These are phyloP conservation scores for Cnemophilus loriae DNA, from an alignment of 2,113 vertebrate genomes.

Conservation along the genomic window DNA sequence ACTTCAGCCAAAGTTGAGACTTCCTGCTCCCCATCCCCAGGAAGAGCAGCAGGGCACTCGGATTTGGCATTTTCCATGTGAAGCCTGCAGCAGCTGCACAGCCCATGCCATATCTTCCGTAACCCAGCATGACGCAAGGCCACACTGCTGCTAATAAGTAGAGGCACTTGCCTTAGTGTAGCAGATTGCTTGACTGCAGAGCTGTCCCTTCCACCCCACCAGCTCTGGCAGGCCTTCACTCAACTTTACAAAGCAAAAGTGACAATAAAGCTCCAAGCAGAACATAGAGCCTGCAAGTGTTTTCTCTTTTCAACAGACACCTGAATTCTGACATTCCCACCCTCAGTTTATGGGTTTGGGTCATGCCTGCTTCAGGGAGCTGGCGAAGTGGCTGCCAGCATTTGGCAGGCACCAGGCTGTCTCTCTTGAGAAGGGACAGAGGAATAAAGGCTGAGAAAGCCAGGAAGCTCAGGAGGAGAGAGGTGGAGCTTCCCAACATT, in stretches of 20 bases:
- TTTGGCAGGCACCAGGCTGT: not conserved
- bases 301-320: not conserved
- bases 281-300: not conserved
- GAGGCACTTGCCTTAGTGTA: not conserved
- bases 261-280: constrained; percentile 39
- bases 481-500: not conserved
- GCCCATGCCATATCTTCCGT: not conserved
- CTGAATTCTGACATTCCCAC: not conserved
- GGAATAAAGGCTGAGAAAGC: not conserved
- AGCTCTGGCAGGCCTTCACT: not conserved
- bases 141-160: not conserved
- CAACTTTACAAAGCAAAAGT: not conserved
- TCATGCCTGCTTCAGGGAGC: not conserved
- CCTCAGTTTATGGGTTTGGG: not conserved
- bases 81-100: not conserved
- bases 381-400: not conserved
- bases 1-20: not conserved
- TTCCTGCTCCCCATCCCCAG: not conserved
- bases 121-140: not conserved
- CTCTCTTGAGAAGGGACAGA: not conserved
- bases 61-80: not conserved
- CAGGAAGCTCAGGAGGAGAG: not conserved
- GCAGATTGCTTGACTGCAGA: not conserved
- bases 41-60: not conserved
- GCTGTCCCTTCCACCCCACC: not conserved